Base-by-base conservation (phyloP, 2,113 vertebrate species). In the Dromiciops gliroides region DNA sequence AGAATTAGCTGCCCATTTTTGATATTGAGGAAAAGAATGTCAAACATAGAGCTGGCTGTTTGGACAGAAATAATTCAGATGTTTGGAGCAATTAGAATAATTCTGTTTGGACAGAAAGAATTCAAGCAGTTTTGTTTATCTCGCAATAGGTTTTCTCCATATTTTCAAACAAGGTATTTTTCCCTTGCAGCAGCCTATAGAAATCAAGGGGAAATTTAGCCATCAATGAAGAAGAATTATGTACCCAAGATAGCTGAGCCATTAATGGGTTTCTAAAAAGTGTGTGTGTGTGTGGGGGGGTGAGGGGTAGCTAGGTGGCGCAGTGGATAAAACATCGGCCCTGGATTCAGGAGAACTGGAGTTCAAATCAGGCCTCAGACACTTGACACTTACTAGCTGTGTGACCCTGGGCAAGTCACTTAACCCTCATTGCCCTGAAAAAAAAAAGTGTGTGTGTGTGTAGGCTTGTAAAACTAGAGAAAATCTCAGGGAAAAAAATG, bases 121-220 rank as follows among this genome's bases (percentile, higher is more conserved):
- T 90, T 53, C 92, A 95, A 91, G 9, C 23, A 50, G 67, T 53
- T 93, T 90, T 28, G 91, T 91, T 93, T 90, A 92, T 89, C 51
- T 50, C 51, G 25, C 50, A 92, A 47, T 28, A 94, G 50, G 7
- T 75, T 92, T 97, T 95, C 91, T 94, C 49, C n/a, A 50, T 83
- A 28, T 94, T 53, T 96, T 92, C 88, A 95, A 48, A 28, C 31
- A 92, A 90, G 93, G 14, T 49, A 67, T 97, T 95, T 92, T 90
- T 28, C 31, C 95, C n/a, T n/a, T 91, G 11, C 47, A 89, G 44
- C 44, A 89, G 25, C 3, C 25, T 50, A 90, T 90, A 90, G n/a
- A n/a, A 90, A 31, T 14, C 89, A 49, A 90, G 10, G 9, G 25
- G 49, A 48, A 28, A 3, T 89, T 48, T 89, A n/a, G 23, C n/a